Percentiles rank a stretch among this genome's conserved stretches.
Evolutionary conservation across 2,113 vertebrate genomes (phyloP).

Genomic region (Uropsilus gracilis): DNA sequence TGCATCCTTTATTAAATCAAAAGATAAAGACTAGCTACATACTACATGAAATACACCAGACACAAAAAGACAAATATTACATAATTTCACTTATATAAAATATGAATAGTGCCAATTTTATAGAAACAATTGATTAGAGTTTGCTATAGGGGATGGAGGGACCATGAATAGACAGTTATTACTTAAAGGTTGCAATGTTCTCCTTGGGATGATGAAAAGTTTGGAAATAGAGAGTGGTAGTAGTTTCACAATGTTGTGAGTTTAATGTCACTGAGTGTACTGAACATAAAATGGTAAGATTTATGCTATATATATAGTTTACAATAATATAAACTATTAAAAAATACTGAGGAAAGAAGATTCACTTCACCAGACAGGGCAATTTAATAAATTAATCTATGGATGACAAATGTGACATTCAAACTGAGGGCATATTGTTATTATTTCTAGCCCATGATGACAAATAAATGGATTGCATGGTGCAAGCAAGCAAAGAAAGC

Average conservation of each 20-base stretch:
- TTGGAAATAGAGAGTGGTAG: not conserved
- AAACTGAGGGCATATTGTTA: not conserved
- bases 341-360: not conserved
- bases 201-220: not conserved
- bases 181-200: not conserved
- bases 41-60: not conserved
- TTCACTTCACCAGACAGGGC: not conserved
- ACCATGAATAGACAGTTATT: not conserved
- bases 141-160: rapidly evolving
- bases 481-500: not conserved
- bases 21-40: too few relatives aligned
- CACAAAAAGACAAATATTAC: not conserved
- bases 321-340: not conserved
- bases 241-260: not conserved
- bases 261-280: not conserved
- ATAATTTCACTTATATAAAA: not conserved
- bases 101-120: not conserved
- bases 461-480: not conserved
- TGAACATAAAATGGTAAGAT: not conserved
- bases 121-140: not conserved
- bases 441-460: not conserved
- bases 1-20: not conserved
- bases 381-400: not conserved
- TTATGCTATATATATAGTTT: not conserved
- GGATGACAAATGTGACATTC: not conserved